phyloP scores from a whole-genome alignment of 2,888 invertebrate species.

The Hydrotaea diabolus region DNA sequence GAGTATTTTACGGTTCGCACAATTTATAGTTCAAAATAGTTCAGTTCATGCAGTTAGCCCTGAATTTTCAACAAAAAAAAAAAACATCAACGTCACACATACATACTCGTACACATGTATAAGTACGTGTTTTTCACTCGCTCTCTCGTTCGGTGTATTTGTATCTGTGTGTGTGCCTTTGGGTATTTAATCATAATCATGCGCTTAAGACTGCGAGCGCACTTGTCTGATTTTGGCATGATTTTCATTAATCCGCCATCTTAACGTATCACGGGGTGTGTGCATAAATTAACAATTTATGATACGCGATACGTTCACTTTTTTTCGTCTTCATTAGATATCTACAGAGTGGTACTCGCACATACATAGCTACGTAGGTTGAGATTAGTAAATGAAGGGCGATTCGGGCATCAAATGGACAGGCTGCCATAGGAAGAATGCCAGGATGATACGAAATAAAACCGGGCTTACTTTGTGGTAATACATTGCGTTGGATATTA shows the following conservation, averaged over 20 bases:
- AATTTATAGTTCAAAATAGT: neutral
- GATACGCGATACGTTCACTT: neutral
- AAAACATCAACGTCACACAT: neutral
- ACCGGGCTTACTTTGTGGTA: too few species aligned
- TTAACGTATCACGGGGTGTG: slow-evolving; percentile 55
- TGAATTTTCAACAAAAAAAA: neutral
- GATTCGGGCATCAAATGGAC: too few species aligned
- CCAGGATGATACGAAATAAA: too few species aligned
- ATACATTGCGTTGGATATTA: too few species aligned
- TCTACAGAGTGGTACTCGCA: too few species aligned
- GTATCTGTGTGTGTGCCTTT: slow-evolving; percentile 32
- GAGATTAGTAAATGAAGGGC: neutral
- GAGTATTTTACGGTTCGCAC: neutral
- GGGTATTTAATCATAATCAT: slow-evolving; percentile 56
- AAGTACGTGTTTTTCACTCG: neutral
- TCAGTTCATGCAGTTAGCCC: neutral
- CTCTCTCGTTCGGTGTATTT: neutral
- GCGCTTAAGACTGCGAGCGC: slow-evolving; percentile 56
- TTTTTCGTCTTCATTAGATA: slow-evolving; percentile 1
- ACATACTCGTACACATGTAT: neutral
- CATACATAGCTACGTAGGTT: too few species aligned
- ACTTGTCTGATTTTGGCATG: slow-evolving; percentile 61
- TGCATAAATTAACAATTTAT: slow-evolving; percentile 55
- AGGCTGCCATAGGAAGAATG: too few species aligned
- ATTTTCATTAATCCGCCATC: slow-evolving; percentile 63